phyloP scores from a whole-genome alignment of 2,888 invertebrate species.

The Thymelicus lineola region DNA sequence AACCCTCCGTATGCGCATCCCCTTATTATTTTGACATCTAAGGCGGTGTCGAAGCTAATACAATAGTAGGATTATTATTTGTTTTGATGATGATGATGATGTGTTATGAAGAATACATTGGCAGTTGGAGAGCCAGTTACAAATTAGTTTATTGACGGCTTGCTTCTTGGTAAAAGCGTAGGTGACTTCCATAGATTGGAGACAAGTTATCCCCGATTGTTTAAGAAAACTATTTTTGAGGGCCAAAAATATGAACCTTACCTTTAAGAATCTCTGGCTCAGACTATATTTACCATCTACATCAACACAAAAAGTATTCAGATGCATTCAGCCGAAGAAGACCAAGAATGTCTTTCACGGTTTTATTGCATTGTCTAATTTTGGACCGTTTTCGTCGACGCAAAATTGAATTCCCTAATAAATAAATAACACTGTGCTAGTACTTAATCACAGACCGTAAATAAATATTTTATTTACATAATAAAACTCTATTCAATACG shows the following conservation, averaged over 20 bases:
- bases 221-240: too few species aligned
- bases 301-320: conserved; percentile 17
- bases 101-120: too few species aligned
- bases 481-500: conserved; percentile 2
- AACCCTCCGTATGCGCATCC: too few species aligned
- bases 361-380: conserved; percentile 9
- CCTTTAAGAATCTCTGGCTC: background rate
- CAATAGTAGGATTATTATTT: too few species aligned
- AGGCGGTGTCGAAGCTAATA: background rate
- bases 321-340: conserved; percentile 26
- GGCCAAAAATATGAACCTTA: background rate
- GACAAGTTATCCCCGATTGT: too few species aligned
- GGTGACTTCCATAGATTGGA: too few species aligned
- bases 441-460: background rate
- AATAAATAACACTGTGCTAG: background rate
- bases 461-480: conserved; percentile 7
- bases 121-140: too few species aligned
- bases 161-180: too few species aligned
- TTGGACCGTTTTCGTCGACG: background rate
- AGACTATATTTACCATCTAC: conserved; percentile 5
- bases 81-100: too few species aligned
- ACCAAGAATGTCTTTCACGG: conserved; percentile 4
- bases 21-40: too few species aligned
- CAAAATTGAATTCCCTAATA: background rate
- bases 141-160: too few species aligned